Evolutionary conservation across 2,113 vertebrate species (phyloP).

Genomic region (Strix uralensis): DNA sequence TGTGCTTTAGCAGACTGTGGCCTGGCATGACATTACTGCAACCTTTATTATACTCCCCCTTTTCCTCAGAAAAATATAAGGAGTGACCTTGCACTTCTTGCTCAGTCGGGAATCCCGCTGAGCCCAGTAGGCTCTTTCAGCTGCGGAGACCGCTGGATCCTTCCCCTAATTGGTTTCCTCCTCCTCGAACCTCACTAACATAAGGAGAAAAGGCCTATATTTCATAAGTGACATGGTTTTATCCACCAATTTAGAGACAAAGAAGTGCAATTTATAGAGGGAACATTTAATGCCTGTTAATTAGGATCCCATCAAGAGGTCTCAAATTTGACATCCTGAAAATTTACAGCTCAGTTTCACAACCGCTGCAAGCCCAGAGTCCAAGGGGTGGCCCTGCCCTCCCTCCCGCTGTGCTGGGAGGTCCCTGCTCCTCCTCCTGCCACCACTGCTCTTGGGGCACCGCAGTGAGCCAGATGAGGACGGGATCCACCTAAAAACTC

Average conservation of each 20-base stretch:
- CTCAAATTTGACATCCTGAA: neutral
- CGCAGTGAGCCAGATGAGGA: fast-evolving
- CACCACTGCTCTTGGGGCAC: neutral
- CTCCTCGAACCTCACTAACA: neutral
- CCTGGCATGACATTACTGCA: conserved; percentile 4
- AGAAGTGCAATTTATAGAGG: conserved; percentile 38
- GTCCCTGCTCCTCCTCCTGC: neutral
- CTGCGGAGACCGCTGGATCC: neutral
- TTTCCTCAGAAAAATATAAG: neutral
- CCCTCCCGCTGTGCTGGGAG: neutral
- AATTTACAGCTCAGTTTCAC: neutral
- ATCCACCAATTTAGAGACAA: conserved; percentile 55
- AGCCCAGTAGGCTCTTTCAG: neutral
- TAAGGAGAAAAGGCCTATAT: conserved; percentile 14
- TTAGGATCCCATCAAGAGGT: conserved; percentile 36
- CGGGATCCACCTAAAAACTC: neutral
- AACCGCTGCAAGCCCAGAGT: neutral
- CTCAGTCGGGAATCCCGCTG: neutral
- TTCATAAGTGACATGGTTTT: conserved; percentile 29
- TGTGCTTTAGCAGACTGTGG: neutral
- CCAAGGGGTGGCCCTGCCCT: neutral
- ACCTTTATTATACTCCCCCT: neutral
- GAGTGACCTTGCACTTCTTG: conserved; percentile 8
- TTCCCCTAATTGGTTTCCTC: conserved; percentile 14
- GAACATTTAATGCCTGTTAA: conserved; percentile 35